Conservation (phyloP, 2,113 vertebrate species). For the Limanda limanda region DNA sequence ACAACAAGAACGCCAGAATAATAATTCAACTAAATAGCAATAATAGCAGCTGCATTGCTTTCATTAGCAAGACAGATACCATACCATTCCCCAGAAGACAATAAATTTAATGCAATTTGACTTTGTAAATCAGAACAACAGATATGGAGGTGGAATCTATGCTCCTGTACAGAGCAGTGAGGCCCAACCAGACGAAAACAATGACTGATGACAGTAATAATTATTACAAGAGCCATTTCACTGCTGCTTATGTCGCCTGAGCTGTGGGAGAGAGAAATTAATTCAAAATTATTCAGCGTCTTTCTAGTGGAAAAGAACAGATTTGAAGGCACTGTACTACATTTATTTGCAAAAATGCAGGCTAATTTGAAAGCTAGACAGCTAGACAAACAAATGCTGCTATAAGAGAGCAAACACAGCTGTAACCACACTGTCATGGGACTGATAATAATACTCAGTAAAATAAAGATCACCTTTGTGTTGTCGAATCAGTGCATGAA, state of each 20-base stretch:
- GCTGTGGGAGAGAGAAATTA: background rate
- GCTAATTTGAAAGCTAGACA: constrained; percentile 37
- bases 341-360: constrained; percentile 17
- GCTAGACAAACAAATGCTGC: constrained; percentile 29
- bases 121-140: constrained; percentile 36
- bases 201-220: constrained; percentile 46
- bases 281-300: constrained; percentile 10
- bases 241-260: constrained; percentile 36
- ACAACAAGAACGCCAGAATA: background rate
- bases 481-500: constrained; percentile 13
- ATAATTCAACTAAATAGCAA: background rate
- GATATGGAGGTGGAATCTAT: constrained; percentile 17
- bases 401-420: constrained; percentile 57
- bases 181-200: background rate
- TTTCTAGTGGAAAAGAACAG: constrained; percentile 4
- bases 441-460: constrained; percentile 29
- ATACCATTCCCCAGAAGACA: background rate
- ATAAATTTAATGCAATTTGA: constrained; percentile 35
- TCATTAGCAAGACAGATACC: constrained; percentile 13
- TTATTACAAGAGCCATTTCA: constrained; percentile 43
- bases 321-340: constrained; percentile 5
- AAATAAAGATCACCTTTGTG: constrained; percentile 43
- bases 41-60: background rate
- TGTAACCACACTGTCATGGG: constrained; percentile 43
- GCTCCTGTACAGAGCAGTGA: background rate